Evolutionary conservation across 2,797 vertebrate species (phyloP), one percentile per base, ranked within the genome.

Genomic region (Lycodopsis pacificus): DNA sequence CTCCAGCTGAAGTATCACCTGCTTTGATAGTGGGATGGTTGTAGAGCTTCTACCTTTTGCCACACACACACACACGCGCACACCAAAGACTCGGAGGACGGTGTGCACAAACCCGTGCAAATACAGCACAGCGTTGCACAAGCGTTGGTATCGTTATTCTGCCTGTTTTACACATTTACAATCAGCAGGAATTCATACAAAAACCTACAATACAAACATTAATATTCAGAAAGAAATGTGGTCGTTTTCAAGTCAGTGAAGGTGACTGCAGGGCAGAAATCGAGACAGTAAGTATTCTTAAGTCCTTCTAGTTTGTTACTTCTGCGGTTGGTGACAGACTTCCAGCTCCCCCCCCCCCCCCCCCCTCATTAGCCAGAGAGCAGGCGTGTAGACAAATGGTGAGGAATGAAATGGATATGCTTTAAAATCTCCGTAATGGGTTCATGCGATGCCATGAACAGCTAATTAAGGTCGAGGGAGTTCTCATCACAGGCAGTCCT

Each of bases 401-500:
- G 89, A 91, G 84, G 93, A 94, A 93, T 93, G 83, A 93, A 94
- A 95, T 89, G 88, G 90, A 93, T 92, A 90, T 86, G 92, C 91
- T 91, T 93, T 94, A 93, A 91, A 94, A 89, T 92, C 82, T 69
- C 86, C 38, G 87, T 94, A 95, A 95, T 94, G 91, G 91, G 90
- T 94, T 95, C 88, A 92, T 89, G 89, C 82, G 54, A 91, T 90
- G 91, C 90, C 84, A 87, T 91, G 91, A 93, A 93, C 82, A 81
- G 88, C 85, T 95, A 93, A 94, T 94, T 95, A 94, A 93, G 93
- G 92, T 94, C 94, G 90, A 83, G 91, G 90, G 89, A 91, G 77
- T 91, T 88, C 76, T 86, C 89, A 88, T 94, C 91, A 84, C 85
- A 80, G 80, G 63, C 81, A 76, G 82, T 82, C 84, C 66, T 65